phyloP scores from a whole-genome alignment of 37 sponge, comb jelly and placozoan genomes.

The Ephydatia muelleri region DNA sequence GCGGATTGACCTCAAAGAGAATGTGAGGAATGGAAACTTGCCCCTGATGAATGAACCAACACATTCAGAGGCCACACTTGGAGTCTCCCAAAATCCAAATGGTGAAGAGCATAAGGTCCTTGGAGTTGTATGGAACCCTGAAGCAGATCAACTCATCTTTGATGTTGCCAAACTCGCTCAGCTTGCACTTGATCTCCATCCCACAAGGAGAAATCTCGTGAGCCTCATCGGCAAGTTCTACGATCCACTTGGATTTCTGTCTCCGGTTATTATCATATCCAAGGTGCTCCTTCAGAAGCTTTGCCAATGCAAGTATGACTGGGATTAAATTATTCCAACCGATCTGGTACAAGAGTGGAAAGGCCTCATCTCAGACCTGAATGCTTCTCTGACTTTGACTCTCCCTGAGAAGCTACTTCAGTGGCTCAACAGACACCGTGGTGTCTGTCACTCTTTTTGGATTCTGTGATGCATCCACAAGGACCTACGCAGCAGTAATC shows the following conservation, averaged over 20 bases:
- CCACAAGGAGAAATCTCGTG: constrained; percentile 6
- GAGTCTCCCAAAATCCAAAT: not conserved
- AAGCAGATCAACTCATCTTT: constrained; percentile 16
- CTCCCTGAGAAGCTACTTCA: not conserved
- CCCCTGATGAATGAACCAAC: not conserved
- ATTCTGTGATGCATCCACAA: constrained; percentile 32
- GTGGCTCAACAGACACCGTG: not conserved
- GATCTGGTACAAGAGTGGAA: not conserved
- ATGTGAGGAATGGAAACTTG: not conserved
- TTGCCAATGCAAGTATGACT: not conserved
- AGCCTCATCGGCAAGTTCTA: constrained; percentile 13
- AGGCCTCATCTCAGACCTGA: not conserved
- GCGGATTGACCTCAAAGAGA: not conserved
- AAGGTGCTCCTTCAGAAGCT: constrained; percentile 27
- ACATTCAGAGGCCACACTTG: not conserved
- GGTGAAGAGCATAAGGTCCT: constrained; percentile 27
- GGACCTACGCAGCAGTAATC: constrained; percentile 20
- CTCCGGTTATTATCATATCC: constrained; percentile 5
- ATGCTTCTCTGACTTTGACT: not conserved
- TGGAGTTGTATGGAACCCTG: constrained; percentile 14
- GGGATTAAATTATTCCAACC: constrained; percentile 10
- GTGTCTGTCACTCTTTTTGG: constrained; percentile 5
- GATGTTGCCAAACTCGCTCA: not conserved
- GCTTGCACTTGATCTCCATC: not conserved
- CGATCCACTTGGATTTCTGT: constrained; percentile 24